A percentile compares a stretch with the other conserved stretches of the same genome.
Conservation (phyloP, 2,797 vertebrate species). For the Manis crassicaudata region DNA sequence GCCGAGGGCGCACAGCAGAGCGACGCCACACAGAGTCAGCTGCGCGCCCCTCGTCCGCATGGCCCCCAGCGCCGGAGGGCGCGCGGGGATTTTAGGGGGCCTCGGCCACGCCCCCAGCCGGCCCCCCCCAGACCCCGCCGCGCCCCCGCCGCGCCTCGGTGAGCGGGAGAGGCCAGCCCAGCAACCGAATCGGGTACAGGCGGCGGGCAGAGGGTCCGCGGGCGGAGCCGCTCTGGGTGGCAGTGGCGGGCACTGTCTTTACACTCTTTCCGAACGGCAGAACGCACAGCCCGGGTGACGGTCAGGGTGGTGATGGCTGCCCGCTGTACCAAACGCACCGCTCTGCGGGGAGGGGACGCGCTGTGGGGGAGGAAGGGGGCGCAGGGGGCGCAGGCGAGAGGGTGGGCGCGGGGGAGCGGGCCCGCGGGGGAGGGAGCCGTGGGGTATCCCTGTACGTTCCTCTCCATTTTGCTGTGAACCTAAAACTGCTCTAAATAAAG, state of each 20-base stretch:
- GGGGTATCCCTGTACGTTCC: not conserved
- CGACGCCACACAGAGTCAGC: not conserved
- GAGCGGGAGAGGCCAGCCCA: not conserved
- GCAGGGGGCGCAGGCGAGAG: too few species aligned
- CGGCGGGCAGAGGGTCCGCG: not conserved
- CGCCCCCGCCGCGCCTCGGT: not conserved
- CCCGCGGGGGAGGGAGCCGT: not conserved
- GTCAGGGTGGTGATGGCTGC: not conserved
- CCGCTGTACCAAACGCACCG: not conserved
- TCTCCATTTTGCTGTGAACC: not conserved
- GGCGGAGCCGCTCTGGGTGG: not conserved
- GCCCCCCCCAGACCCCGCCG: not conserved
- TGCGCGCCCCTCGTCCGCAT: not conserved
- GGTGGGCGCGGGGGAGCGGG: too few species aligned
- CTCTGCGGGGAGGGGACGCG: not conserved
- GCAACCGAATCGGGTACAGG: too few species aligned
- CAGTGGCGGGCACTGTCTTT: too few species aligned
- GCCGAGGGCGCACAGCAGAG: constrained; percentile 19
- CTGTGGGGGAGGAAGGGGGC: too few species aligned
- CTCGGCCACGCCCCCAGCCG: not conserved
- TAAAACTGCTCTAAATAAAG: not conserved
- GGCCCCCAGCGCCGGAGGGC: fast-evolving
- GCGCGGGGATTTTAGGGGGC: not conserved
- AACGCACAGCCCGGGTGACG: too few species aligned
- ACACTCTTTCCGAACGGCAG: too few species aligned